These are phyloP conservation scores for Sparidentex hasta DNA, from an alignment of 2,797 vertebrate species.

Conservation along the genomic window DNA sequence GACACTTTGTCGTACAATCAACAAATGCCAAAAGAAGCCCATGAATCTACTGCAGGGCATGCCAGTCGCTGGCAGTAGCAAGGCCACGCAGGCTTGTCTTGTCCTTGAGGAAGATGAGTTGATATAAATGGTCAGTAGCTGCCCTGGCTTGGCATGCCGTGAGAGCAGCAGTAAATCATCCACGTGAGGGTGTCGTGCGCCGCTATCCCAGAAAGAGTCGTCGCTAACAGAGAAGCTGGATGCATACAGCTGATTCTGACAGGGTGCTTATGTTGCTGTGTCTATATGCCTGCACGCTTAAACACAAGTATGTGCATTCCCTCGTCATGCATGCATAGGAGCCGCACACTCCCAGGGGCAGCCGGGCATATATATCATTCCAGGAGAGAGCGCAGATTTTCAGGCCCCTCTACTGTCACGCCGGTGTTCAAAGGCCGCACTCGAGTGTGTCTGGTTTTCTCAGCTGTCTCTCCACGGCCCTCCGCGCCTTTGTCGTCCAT, in stretches of 20 bases:
- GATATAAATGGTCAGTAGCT: constrained; percentile 63
- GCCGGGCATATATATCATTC: constrained; percentile 69
- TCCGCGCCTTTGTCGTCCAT: constrained; percentile 77
- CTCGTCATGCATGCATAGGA: constrained; percentile 32
- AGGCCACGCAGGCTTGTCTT: constrained; percentile 26
- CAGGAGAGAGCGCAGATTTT: constrained; percentile 58
- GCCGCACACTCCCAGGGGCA: constrained; percentile 47
- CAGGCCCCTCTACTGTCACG: constrained; percentile 58
- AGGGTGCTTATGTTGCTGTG: constrained; percentile 13
- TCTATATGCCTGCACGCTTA: neutral
- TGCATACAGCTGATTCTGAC: constrained; percentile 48
- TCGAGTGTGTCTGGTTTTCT: constrained; percentile 87
- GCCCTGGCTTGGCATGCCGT: constrained; percentile 20
- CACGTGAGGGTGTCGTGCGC: constrained; percentile 24
- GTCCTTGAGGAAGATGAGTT: constrained; percentile 59
- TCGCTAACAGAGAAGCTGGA: constrained; percentile 46
- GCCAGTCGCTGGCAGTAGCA: constrained; percentile 29
- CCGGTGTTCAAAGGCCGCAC: constrained; percentile 79
- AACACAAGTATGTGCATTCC: constrained; percentile 51
- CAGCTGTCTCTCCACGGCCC: constrained; percentile 88
- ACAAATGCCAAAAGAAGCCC: constrained; percentile 25
- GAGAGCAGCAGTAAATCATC: constrained; percentile 62
- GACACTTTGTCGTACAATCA: constrained; percentile 58
- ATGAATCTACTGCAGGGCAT: constrained; percentile 42
- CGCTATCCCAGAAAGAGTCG: constrained; percentile 48